Conservation (phyloP, 2,113 vertebrate species). For the Vanacampus margaritifer region DNA sequence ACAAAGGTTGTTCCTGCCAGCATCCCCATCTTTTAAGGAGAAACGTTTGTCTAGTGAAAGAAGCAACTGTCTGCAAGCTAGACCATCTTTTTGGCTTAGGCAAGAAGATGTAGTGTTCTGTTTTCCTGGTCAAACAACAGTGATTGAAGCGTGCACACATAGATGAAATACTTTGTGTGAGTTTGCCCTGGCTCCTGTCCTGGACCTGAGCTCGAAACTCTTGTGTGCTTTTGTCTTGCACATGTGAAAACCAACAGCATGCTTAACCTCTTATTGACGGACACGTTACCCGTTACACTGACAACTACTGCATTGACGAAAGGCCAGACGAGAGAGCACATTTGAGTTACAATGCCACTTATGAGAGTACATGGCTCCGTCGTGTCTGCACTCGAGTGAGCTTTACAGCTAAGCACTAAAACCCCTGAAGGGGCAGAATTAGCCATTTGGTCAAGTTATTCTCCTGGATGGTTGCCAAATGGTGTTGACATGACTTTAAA, state of each 20-base stretch:
- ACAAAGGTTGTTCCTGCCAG: constrained; percentile 28
- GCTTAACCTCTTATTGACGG: constrained; percentile 49
- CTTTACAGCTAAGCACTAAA: constrained; percentile 6
- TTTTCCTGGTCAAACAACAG: constrained; percentile 30
- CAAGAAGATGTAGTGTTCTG: constrained; percentile 8
- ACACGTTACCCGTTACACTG: constrained; percentile 12
- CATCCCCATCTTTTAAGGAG: constrained; percentile 26
- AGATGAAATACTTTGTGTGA: constrained; percentile 40
- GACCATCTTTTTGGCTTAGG: constrained; percentile 12
- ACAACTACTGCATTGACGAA: constrained; percentile 23
- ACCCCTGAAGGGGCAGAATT: constrained; percentile 13
- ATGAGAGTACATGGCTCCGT: constrained; percentile 9
- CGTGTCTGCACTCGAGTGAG: constrained; percentile 12
- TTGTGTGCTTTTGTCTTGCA: constrained; percentile 40
- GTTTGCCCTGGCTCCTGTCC: constrained; percentile 39
- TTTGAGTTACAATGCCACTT: constrained; percentile 38
- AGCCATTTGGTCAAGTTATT: constrained; percentile 43
- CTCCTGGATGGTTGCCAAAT: constrained; percentile 45
- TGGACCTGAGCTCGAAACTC: constrained; percentile 27
- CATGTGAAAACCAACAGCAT: constrained; percentile 36
- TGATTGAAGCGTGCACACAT: constrained; percentile 21
- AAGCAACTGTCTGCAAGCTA: constrained; percentile 20
- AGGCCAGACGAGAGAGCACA: constrained; percentile 48
- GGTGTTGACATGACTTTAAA: constrained; percentile 25
- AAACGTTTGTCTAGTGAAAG: constrained; percentile 22